These are phyloP conservation scores for Rhagonycha lutea DNA, from an alignment of 2,888 invertebrate species.

Conservation along the genomic window DNA sequence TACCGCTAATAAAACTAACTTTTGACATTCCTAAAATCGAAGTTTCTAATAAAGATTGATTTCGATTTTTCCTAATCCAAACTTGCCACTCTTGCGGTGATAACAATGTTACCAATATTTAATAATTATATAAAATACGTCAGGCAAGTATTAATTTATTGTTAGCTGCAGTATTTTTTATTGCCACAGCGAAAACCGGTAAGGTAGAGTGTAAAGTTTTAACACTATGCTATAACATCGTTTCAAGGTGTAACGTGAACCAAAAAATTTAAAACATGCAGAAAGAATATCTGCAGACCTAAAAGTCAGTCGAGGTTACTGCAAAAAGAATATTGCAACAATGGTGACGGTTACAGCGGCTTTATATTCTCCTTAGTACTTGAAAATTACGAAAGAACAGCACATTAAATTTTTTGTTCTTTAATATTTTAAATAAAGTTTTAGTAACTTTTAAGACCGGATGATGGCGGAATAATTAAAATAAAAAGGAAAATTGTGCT, in stretches of 20 bases:
- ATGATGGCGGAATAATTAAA: not conserved
- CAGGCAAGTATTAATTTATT: not conserved
- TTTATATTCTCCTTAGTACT: constrained; percentile 24
- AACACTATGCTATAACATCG: constrained; percentile 24
- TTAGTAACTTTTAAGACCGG: not conserved
- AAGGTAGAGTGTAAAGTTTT: not conserved
- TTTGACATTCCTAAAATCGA: not conserved
- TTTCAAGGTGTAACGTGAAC: constrained; percentile 26
- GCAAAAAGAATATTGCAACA: constrained; percentile 24
- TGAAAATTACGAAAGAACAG: constrained; percentile 22
- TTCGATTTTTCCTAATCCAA: not conserved
- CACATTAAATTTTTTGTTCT: not conserved
- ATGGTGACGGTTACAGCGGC: constrained; percentile 8
- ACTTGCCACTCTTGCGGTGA: not conserved
- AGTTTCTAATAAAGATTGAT: not conserved
- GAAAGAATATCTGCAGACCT: constrained; percentile 26
- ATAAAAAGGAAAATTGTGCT: not conserved
- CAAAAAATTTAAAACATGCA: constrained; percentile 31
- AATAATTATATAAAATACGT: not conserved
- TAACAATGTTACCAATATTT: not conserved
- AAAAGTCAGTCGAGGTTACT: constrained; percentile 16
- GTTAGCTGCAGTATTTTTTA: not conserved
- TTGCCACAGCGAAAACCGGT: not conserved
- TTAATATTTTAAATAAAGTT: not conserved
- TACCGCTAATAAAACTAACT: not conserved